Percentiles rank a stretch among this genome's conserved stretches.
Evolutionary conservation across 2,797 vertebrate species (phyloP).

Genomic region (Anguilla pacifica): DNA sequence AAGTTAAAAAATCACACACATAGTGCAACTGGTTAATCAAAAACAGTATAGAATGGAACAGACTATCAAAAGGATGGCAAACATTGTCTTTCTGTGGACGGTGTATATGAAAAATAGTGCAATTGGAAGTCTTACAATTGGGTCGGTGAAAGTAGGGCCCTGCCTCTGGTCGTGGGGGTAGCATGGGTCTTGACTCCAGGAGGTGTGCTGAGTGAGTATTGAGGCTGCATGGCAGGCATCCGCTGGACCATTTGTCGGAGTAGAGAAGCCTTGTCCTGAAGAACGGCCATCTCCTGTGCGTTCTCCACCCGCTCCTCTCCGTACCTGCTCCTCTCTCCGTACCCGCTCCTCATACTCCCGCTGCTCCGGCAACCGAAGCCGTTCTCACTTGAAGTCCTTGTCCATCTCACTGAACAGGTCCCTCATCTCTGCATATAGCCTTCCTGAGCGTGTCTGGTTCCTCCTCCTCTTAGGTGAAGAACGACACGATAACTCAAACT

Average conservation of each 20-base stretch:
- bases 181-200: conserved; percentile 12
- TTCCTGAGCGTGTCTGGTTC: background rate
- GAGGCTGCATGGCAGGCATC: conserved; percentile 15
- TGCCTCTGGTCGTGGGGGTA: background rate
- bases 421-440: conserved; percentile 17
- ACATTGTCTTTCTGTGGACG: too few relatives aligned
- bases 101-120: too few relatives aligned
- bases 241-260: conserved; percentile 5
- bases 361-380: background rate
- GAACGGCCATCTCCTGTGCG: conserved; percentile 12
- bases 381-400: too few relatives aligned
- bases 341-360: conserved; percentile 13
- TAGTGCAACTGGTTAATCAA: too few relatives aligned
- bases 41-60: too few relatives aligned
- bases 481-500: conserved; percentile 13
- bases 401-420: conserved; percentile 11
- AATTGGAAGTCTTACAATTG: too few relatives aligned
- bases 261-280: conserved; percentile 16
- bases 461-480: background rate
- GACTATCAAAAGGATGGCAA: too few relatives aligned
- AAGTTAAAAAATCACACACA: too few relatives aligned
- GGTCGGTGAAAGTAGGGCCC: too few relatives aligned
- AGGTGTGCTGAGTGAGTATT: background rate
- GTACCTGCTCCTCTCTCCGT: background rate
- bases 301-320: background rate